Evolutionary conservation across 1,140 invertebrate genomes (phyloP).

Genomic region (Brachionus calyciflorus): DNA sequence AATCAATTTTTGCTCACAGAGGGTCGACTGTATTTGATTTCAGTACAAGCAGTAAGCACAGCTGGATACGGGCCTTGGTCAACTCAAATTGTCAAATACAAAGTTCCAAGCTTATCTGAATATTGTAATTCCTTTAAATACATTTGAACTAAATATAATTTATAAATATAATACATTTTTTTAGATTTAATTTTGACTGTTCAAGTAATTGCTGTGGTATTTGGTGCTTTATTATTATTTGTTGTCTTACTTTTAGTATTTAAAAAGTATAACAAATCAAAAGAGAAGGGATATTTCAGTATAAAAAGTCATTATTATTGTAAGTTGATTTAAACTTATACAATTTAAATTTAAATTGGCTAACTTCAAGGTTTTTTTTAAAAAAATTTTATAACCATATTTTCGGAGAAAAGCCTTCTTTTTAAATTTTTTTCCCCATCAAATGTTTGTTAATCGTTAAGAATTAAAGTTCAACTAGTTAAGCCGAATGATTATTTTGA

Average conservation of each 20-base stretch:
- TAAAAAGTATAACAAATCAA: constrained; percentile 1
- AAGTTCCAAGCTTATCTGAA: not conserved
- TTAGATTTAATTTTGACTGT: not conserved
- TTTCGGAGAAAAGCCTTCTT: no score
- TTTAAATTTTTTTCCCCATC: no score
- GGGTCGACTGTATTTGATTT: not conserved
- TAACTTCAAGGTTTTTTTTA: no score
- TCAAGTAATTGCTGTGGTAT: not conserved
- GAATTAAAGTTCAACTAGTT: no score
- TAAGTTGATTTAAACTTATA: not conserved
- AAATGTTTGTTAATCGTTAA: no score
- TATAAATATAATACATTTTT: not conserved
- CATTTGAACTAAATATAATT: not conserved
- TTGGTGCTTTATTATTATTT: not conserved
- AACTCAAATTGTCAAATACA: not conserved
- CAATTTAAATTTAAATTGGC: not conserved
- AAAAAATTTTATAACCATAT: no score
- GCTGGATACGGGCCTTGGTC: constrained; percentile 11
- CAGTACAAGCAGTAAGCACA: not conserved
- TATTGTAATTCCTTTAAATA: constrained; percentile 7
- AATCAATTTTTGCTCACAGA: constrained; percentile 32
- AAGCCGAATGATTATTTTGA: no score
- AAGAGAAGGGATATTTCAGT: constrained; percentile 11
- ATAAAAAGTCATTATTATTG: constrained; percentile 36
- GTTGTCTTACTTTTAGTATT: not conserved